Evolutionary conservation across 1,140 invertebrate species (phyloP).

Genomic region (Vanessa tameamea): DNA sequence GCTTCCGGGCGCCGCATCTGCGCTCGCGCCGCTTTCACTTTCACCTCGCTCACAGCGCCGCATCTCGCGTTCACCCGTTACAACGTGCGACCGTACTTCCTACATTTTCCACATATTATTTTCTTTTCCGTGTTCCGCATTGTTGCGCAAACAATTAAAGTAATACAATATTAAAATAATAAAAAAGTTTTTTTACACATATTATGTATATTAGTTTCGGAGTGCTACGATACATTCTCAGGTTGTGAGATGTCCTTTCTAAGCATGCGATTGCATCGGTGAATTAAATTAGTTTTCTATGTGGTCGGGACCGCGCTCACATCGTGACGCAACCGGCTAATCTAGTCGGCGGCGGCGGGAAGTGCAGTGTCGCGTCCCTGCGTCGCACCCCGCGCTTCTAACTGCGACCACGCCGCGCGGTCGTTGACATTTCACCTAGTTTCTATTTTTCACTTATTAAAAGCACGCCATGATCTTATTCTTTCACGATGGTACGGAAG

Average conservation of each 20-base stretch:
- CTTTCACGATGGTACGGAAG: constrained; percentile 46
- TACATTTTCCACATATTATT: constrained; percentile 58
- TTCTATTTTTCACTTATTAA: constrained; percentile 75
- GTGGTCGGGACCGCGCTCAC: constrained; percentile 57
- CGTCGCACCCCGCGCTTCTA: constrained; percentile 69
- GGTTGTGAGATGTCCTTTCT: constrained; percentile 24
- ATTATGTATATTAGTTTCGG: background rate
- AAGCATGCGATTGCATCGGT: constrained; percentile 44
- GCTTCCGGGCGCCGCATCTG: constrained; percentile 76
- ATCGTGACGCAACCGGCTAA: constrained; percentile 78
- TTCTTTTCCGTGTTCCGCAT: constrained; percentile 56
- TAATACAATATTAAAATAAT: constrained; percentile 16
- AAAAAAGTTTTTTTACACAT: constrained; percentile 17
- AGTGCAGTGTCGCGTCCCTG: constrained; percentile 80
- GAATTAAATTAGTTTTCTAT: constrained; percentile 66
- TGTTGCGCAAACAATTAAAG: constrained; percentile 48
- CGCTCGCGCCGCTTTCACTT: constrained; percentile 76
- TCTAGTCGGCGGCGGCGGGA: constrained; percentile 79
- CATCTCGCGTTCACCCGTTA: constrained; percentile 65
- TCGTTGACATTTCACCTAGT: constrained; percentile 80
- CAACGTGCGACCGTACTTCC: constrained; percentile 59
- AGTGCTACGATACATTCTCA: background rate
- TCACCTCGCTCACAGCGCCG: constrained; percentile 63
- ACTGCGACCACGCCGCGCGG: constrained; percentile 71
- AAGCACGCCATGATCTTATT: constrained; percentile 66